Evolutionary conservation across 2,888 invertebrate species (phyloP).

Genomic region (Electrophaes corylata): DNA sequence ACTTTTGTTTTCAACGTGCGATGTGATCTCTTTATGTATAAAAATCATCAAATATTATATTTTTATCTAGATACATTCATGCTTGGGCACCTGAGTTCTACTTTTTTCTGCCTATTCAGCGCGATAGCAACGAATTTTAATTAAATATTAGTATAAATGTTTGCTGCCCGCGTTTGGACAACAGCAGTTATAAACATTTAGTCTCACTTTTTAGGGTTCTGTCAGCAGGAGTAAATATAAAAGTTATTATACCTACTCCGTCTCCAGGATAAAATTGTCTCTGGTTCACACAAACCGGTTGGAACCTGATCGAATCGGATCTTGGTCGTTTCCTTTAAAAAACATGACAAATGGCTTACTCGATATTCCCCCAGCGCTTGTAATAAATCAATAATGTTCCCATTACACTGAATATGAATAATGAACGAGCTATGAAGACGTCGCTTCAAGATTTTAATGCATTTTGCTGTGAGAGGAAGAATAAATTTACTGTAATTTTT

Average conservation of each 20-base stretch:
- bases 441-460: constrained; percentile 31
- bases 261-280: neutral
- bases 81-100: no score
- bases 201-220: no score
- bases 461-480: constrained; percentile 15
- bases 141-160: no score
- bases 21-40: no score
- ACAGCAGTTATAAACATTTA: no score
- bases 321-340: constrained; percentile 24
- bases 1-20: no score
- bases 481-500: neutral
- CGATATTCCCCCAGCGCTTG: constrained; percentile 51
- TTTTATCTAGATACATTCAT: no score
- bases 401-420: constrained; percentile 54
- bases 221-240: no score
- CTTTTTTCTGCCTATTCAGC: no score
- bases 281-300: constrained; percentile 2
- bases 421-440: constrained; percentile 48
- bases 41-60: no score
- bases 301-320: constrained; percentile 23
- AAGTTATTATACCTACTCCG: neutral
- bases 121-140: no score
- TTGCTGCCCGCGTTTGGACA: no score
- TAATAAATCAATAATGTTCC: constrained; percentile 59
- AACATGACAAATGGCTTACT: constrained; percentile 58